phyloP scores from a whole-genome alignment of 2,888 invertebrate species.

The Aleiodes alternator region DNA sequence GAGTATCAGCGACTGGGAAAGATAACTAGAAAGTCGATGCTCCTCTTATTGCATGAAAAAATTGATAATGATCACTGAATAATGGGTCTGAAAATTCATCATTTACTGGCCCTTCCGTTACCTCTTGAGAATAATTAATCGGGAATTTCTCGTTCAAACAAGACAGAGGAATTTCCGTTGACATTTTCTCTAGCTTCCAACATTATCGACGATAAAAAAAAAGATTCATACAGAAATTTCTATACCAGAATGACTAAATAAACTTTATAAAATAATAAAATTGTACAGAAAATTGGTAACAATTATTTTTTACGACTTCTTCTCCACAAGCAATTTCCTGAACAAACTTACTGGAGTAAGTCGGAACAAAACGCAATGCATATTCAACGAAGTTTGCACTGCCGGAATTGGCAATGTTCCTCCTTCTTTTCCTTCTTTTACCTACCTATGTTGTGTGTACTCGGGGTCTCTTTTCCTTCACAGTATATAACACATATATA shows the following conservation, averaged over 20 bases:
- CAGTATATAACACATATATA: constrained; percentile 33
- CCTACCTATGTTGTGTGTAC: constrained; percentile 13
- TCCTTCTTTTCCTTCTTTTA: constrained; percentile 2
- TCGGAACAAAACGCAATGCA: constrained; percentile 52
- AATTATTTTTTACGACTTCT: constrained; percentile 40
- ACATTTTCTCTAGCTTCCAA: neutral
- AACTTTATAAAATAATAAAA: constrained; percentile 23
- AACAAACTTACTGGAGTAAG: constrained; percentile 49
- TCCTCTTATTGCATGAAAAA: too few species aligned
- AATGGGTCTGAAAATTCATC: too few species aligned
- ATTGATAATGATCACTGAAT: too few species aligned
- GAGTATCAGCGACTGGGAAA: too few species aligned
- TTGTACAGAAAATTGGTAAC: constrained; percentile 18
- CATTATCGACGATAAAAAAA: too few species aligned
- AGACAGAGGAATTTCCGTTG: neutral
- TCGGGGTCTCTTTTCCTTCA: neutral
- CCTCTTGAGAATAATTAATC: too few species aligned
- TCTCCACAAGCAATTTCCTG: constrained; percentile 48
- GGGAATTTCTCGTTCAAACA: too few species aligned
- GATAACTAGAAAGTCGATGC: too few species aligned
- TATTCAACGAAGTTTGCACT: constrained; percentile 56
- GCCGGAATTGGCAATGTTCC: constrained; percentile 39
- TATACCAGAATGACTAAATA: neutral
- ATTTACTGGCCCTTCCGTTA: too few species aligned
- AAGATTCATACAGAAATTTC: neutral